Evolutionary conservation across 2,113 vertebrate genomes (phyloP).

Genomic region (Pampusana beccarii): DNA sequence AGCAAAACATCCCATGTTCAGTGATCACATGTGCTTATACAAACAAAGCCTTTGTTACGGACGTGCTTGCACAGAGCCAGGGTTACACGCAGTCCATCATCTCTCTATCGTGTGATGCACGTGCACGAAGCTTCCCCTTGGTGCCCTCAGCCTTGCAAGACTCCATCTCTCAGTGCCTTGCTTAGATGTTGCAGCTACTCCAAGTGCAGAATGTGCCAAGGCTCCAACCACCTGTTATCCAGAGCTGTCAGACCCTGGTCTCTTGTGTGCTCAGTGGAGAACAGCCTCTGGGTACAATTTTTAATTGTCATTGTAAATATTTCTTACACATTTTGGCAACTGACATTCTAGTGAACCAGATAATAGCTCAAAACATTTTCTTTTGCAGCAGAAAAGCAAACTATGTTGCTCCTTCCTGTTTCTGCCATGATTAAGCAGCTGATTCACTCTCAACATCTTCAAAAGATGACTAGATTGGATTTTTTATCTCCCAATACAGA

Average conservation of each 20-base stretch:
- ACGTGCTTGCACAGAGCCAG: neutral
- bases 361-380: neutral
- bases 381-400: neutral
- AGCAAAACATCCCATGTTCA: neutral
- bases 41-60: neutral
- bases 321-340: neutral
- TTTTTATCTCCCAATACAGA: neutral
- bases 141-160: neutral
- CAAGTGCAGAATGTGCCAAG: neutral
- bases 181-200: neutral
- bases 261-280: rapidly evolving
- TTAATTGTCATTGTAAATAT: neutral
- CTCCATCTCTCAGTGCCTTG: neutral
- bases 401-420: neutral
- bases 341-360: neutral
- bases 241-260: neutral
- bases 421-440: constrained; percentile 10
- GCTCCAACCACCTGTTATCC: neutral
- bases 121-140: neutral
- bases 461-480: neutral
- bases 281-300: neutral
- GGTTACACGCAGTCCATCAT: neutral
- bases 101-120: rapidly evolving
- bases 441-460: neutral
- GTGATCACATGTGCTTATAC: rapidly evolving